These are phyloP conservation scores for Nudaria mundana DNA, from an alignment of 2,888 invertebrate genomes.

Conservation along the genomic window DNA sequence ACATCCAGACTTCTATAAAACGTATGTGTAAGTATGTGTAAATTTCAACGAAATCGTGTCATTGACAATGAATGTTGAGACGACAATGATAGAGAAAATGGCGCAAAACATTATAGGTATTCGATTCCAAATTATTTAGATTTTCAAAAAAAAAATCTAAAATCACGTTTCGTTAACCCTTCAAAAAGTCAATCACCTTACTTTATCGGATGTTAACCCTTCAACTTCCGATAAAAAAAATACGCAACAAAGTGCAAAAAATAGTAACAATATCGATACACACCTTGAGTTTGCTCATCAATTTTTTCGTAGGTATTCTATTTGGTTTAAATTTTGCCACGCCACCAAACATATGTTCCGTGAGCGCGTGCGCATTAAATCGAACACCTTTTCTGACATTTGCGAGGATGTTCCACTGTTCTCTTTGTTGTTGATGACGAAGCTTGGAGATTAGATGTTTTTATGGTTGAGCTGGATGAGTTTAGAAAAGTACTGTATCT, in stretches of 20 bases:
- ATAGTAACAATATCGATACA: slow-evolving; percentile 31
- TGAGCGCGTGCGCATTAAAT: slow-evolving; percentile 55
- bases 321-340: slow-evolving; percentile 46
- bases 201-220: slow-evolving; percentile 15
- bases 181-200: slow-evolving; percentile 10
- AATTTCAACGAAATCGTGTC: background rate
- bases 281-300: slow-evolving; percentile 53
- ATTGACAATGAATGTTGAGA: background rate
- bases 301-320: slow-evolving; percentile 46
- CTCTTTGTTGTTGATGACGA: slow-evolving; percentile 29
- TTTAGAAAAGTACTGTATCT: no score
- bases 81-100: no score
- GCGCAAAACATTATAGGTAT: no score
- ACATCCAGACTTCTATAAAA: no score
- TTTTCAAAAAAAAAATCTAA: background rate
- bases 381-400: slow-evolving; percentile 69
- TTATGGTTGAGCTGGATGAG: no score
- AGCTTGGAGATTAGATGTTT: slow-evolving; percentile 26
- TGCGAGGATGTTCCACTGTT: slow-evolving; percentile 41
- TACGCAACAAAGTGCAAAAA: slow-evolving; percentile 7
- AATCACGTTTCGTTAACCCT: background rate
- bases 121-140: no score
- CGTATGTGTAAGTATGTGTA: no score
- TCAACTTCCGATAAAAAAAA: slow-evolving; percentile 13
- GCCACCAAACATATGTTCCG: slow-evolving; percentile 47